phyloP scores from a whole-genome alignment of 2,113 vertebrate genomes.

The Trichechus manatus region DNA sequence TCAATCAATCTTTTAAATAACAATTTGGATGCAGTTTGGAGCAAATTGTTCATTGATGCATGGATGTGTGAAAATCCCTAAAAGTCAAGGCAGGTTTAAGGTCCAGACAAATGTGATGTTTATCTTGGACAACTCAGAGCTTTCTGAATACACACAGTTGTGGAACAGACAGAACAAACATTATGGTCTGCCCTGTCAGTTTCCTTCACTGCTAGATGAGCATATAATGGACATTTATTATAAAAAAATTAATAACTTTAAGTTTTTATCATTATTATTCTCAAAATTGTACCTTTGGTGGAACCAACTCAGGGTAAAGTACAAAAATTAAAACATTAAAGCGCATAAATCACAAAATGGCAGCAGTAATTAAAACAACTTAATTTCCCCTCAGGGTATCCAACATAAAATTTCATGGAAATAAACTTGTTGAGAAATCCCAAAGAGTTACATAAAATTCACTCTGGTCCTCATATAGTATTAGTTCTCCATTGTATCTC shows the following conservation, averaged over 20 bases:
- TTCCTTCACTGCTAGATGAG: neutral
- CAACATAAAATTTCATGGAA: neutral
- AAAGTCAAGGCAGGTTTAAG: neutral
- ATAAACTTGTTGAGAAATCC: conserved; percentile 24
- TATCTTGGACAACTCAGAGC: neutral
- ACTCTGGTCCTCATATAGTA: neutral
- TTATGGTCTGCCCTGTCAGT: neutral
- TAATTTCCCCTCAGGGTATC: neutral
- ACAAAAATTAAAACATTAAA: conserved; percentile 38
- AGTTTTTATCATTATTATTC: conserved; percentile 23
- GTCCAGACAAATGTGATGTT: neutral
- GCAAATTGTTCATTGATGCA: neutral
- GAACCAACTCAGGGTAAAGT: neutral
- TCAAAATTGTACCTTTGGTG: neutral
- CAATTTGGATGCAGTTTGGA: neutral
- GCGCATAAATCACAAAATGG: neutral
- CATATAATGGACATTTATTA: neutral
- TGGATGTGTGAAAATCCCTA: neutral
- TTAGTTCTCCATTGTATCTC: neutral
- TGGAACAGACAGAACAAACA: conserved; percentile 30
- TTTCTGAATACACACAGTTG: conserved; percentile 4
- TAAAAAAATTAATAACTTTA: neutral
- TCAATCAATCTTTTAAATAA: neutral
- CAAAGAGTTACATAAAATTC: conserved; percentile 1
- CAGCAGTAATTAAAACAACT: neutral